These are phyloP conservation scores for Drosophila nigrodunni DNA, from an alignment of 1,140 invertebrate genomes.

Conservation along the genomic window DNA sequence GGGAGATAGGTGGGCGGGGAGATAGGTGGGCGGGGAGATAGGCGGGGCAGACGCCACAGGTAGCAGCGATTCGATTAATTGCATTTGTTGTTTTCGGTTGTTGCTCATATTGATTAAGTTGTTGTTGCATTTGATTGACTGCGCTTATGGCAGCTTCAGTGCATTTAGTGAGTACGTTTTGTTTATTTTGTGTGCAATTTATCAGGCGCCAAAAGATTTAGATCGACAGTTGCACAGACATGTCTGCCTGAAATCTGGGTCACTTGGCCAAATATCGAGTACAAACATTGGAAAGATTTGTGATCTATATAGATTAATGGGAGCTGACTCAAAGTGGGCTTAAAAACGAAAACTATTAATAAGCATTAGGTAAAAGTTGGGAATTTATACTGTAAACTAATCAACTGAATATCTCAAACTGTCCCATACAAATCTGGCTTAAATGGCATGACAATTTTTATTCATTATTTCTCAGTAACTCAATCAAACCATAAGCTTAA, in stretches of 20 bases:
- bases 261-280: slow-evolving; percentile 21
- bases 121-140: slow-evolving; percentile 64
- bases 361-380: no score
- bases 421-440: no score
- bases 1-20: no score
- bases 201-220: slow-evolving; percentile 70
- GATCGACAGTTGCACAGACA: slow-evolving; percentile 48
- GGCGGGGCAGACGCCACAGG: slow-evolving; percentile 27
- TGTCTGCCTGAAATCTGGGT: slow-evolving; percentile 49
- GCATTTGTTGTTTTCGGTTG: slow-evolving; percentile 19
- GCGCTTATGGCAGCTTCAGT: slow-evolving; percentile 14
- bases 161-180: slow-evolving; percentile 17
- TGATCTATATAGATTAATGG: not conserved
- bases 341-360: no score
- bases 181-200: slow-evolving; percentile 60
- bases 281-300: no score
- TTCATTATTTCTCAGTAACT: no score
- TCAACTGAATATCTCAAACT: no score
- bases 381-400: no score
- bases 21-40: no score
- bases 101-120: slow-evolving; percentile 60
- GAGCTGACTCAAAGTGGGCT: not conserved
- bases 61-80: slow-evolving; percentile 51
- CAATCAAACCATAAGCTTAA: no score
- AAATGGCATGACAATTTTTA: no score